phyloP scores from a whole-genome alignment of 2,888 invertebrate species.

The Drosophila yooni region DNA sequence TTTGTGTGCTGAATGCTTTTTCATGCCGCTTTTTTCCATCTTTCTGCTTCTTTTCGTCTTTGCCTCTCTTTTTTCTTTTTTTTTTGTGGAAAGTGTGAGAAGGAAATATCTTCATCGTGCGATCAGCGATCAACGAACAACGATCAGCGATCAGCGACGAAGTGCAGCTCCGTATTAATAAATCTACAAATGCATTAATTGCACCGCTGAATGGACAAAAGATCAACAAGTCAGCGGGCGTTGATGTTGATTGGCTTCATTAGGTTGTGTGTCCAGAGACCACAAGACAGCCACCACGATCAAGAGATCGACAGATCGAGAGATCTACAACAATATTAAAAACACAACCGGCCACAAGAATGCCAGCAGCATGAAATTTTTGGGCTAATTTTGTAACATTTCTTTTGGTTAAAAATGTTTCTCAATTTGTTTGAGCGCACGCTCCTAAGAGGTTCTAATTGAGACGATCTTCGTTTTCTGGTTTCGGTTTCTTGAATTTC shows the following conservation, averaged over 20 bases:
- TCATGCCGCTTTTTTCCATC: conserved; percentile 66
- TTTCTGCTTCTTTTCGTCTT: conserved; percentile 39
- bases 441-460: conserved; percentile 75
- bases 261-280: conserved; percentile 34
- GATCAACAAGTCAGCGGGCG: conserved; percentile 79
- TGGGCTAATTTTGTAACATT: conserved; percentile 72
- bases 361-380: conserved; percentile 38
- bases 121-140: conserved; percentile 63
- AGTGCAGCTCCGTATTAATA: conserved; percentile 72
- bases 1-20: conserved; percentile 79
- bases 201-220: conserved; percentile 69
- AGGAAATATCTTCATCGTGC: conserved; percentile 78
- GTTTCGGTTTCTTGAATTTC: conserved; percentile 18
- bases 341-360: conserved; percentile 19
- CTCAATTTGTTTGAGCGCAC: conserved; percentile 59
- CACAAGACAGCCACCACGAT: conserved; percentile 20
- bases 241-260: conserved; percentile 75
- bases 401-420: conserved; percentile 51
- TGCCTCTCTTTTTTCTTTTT: conserved; percentile 18
- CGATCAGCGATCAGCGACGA: conserved; percentile 61
- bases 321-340: background rate
- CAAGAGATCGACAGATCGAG: conserved; percentile 12
- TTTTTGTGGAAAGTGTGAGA: conserved; percentile 78
- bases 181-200: conserved; percentile 76
- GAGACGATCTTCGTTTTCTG: conserved; percentile 44